phyloP scores from a whole-genome alignment of 2,113 vertebrate genomes.

The Upupa epops region DNA sequence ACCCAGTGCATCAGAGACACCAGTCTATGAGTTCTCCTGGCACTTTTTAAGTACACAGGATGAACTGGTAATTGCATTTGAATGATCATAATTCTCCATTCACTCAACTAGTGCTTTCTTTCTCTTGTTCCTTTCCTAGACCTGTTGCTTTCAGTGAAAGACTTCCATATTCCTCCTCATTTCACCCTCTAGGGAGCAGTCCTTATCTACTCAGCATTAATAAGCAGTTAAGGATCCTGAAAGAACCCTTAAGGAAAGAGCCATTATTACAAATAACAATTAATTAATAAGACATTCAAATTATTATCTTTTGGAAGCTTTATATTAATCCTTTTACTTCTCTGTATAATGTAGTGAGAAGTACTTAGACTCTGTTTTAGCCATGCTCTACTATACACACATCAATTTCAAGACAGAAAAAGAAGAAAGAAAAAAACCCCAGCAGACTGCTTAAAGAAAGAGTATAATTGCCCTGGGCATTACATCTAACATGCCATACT shows the following conservation, averaged over 20 bases:
- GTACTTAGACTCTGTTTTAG: slow-evolving; percentile 12
- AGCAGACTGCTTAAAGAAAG: not conserved
- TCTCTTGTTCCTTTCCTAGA: not conserved
- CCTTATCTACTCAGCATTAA: slow-evolving; percentile 43
- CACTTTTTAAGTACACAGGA: not conserved
- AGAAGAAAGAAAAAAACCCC: not conserved
- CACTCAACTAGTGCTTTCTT: not conserved
- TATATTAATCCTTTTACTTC: slow-evolving; percentile 44
- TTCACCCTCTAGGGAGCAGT: slow-evolving; percentile 51
- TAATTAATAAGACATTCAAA: slow-evolving; percentile 65
- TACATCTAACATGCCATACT: not conserved
- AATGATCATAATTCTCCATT: not conserved
- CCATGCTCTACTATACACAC: not conserved
- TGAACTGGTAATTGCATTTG: not conserved
- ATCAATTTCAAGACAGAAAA: slow-evolving; percentile 13
- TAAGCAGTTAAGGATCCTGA: slow-evolving; percentile 49
- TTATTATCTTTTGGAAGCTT: slow-evolving; percentile 43
- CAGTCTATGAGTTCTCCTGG: not conserved
- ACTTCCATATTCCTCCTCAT: not conserved
- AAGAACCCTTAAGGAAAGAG: slow-evolving; percentile 48
- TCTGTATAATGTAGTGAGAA: slow-evolving; percentile 11
- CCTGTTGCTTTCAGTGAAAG: slow-evolving; percentile 21
- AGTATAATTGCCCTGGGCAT: slow-evolving; percentile 30
- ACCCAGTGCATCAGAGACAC: not conserved
- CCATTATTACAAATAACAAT: slow-evolving; percentile 54